Evolutionary conservation across 2,797 vertebrate genomes (phyloP).

Genomic region (Acanthis flammea): DNA sequence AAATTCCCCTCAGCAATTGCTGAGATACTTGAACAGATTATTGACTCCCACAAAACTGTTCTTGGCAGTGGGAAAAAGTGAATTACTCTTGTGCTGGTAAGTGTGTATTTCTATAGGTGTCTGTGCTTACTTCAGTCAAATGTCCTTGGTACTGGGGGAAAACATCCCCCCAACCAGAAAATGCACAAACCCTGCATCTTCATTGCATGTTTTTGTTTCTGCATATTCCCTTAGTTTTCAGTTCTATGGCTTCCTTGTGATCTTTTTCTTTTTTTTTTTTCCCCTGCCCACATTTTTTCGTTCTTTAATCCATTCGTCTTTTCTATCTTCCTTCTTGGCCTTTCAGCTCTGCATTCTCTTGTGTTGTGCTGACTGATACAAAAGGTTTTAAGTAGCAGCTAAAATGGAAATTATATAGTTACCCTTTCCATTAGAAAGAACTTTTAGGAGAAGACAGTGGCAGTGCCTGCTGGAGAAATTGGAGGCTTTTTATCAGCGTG

Average conservation of each 20-base stretch:
- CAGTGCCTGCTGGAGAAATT: neutral
- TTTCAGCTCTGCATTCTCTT: neutral
- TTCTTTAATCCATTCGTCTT: neutral
- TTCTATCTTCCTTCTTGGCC: neutral
- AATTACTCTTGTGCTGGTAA: neutral
- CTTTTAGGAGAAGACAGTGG: neutral
- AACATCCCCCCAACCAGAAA: neutral
- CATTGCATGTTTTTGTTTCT: neutral
- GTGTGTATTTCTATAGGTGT: neutral
- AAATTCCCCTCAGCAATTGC: neutral
- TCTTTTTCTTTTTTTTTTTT: too few species aligned
- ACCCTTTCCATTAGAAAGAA: neutral
- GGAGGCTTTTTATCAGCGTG: neutral
- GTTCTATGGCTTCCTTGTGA: neutral
- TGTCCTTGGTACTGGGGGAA: neutral
- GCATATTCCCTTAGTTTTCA: neutral
- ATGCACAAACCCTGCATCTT: neutral
- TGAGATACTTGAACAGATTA: neutral
- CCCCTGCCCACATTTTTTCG: neutral
- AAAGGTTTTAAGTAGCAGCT: neutral
- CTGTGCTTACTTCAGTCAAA: neutral
- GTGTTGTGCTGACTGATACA: neutral
- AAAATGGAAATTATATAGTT: neutral
- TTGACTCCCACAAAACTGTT: neutral
- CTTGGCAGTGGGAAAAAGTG: neutral